phyloP scores from a whole-genome alignment of 1,140 invertebrate species.

The Gonioctena quinquepunctata region DNA sequence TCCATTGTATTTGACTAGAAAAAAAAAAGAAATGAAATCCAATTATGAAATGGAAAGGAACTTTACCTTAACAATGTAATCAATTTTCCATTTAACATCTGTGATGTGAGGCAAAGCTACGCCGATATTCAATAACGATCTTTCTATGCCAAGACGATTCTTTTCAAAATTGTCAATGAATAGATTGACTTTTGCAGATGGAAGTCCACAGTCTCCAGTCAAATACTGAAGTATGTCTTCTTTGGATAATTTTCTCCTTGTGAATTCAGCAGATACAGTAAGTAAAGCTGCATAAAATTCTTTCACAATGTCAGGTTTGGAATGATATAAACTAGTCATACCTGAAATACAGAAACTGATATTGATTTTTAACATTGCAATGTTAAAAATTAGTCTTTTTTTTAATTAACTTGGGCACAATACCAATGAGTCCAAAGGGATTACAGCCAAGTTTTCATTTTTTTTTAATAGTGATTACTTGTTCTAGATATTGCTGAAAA shows the following conservation, averaged over 20 bases:
- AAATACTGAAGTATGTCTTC: conserved; percentile 53
- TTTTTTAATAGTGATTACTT: too few relatives aligned
- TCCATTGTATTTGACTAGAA: conserved; percentile 57
- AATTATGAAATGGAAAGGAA: conserved; percentile 16
- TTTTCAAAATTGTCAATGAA: conserved; percentile 53
- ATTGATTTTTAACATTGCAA: too few relatives aligned
- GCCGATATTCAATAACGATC: conserved; percentile 57
- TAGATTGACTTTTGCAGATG: conserved; percentile 45
- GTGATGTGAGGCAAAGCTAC: conserved; percentile 63
- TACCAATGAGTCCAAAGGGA: too few relatives aligned
- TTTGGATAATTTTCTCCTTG: conserved; percentile 51
- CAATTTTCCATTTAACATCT: conserved; percentile 69
- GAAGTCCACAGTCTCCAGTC: conserved; percentile 43
- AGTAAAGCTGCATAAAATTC: conserved; percentile 54
- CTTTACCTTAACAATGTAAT: conserved; percentile 61
- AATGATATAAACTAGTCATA: conserved; percentile 45
- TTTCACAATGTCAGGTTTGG: conserved; percentile 56
- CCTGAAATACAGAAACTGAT: conserved; percentile 31
- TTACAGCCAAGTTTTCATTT: too few relatives aligned
- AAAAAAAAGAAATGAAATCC: conserved; percentile 14
- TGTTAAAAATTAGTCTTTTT: too few relatives aligned
- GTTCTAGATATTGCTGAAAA: too few relatives aligned
- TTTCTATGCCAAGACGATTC: conserved; percentile 52
- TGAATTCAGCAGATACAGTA: conserved; percentile 55
- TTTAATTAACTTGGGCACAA: too few relatives aligned